Evolutionary conservation across 2,113 vertebrate species (phyloP).

Genomic region (Lasiurus cinereus): DNA sequence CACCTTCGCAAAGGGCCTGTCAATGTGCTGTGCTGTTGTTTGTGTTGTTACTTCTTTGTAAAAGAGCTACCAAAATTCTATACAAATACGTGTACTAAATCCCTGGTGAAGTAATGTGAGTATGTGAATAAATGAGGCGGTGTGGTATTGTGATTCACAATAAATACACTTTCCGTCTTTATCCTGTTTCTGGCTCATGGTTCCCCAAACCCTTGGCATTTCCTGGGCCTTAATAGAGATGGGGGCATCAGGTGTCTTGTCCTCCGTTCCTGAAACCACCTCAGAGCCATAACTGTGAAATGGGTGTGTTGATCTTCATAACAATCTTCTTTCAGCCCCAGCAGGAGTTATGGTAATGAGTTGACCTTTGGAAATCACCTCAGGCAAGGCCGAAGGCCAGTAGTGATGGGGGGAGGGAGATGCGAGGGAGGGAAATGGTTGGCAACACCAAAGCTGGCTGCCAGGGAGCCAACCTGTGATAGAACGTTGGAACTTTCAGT

Average conservation of each 20-base stretch:
- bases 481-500: neutral
- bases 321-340: neutral
- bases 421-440: neutral
- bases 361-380: neutral
- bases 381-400: neutral
- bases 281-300: neutral
- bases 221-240: neutral
- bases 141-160: neutral
- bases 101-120: neutral
- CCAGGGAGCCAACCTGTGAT: neutral
- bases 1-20: neutral
- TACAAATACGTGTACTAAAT: neutral
- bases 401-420: accelerated
- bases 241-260: neutral
- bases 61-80: neutral
- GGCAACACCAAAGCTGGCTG: neutral
- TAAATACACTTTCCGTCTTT: neutral
- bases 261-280: neutral
- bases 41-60: conserved; percentile 32
- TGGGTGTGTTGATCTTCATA: neutral
- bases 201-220: neutral
- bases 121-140: neutral
- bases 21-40: neutral
- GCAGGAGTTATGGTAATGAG: neutral
- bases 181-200: neutral